These are phyloP conservation scores for Cydia amplana DNA, from an alignment of 1,140 invertebrate species.

Conservation along the genomic window DNA sequence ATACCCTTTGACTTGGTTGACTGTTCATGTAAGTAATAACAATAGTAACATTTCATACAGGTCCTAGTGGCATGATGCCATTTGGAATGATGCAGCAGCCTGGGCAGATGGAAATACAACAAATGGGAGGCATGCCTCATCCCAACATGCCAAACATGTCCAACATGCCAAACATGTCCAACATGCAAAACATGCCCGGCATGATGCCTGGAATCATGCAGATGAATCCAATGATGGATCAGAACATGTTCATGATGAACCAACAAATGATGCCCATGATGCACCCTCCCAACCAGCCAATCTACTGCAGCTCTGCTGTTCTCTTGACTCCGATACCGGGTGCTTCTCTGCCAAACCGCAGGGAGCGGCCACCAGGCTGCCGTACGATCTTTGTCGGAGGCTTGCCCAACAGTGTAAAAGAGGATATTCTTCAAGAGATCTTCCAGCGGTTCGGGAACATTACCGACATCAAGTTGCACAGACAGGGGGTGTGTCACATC, in stretches of 20 bases:
- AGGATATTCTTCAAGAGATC: constrained; percentile 92
- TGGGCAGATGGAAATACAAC: constrained; percentile 45
- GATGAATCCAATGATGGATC: constrained; percentile 47
- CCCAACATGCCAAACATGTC: constrained; percentile 25
- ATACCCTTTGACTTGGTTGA: no score
- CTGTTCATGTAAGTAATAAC: not conserved
- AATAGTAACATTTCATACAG: not conserved
- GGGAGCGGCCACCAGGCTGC: constrained; percentile 93
- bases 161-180: constrained; percentile 31
- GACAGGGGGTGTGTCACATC: constrained; percentile 96
- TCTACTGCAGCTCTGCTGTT: constrained; percentile 45
- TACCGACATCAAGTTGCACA: constrained; percentile 90
- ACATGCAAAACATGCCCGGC: constrained; percentile 37
- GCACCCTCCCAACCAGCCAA: constrained; percentile 42
- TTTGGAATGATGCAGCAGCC: constrained; percentile 45
- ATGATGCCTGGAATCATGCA: constrained; percentile 46
- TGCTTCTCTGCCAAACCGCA: constrained; percentile 87
- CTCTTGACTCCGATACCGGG: constrained; percentile 92
- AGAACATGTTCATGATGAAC: constrained; percentile 57
- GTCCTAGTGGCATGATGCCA: constrained; percentile 44
- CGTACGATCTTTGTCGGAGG: constrained; percentile 96
- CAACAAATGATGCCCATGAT: constrained; percentile 46
- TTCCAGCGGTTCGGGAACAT: constrained; percentile 90
- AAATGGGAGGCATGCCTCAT: constrained; percentile 22
- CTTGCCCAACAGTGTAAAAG: constrained; percentile 90